A percentile compares a stretch with the other conserved stretches of the same genome.
Evolutionary conservation across 2,113 vertebrate species (phyloP).

Genomic region (Chaetorhynchus papuensis): DNA sequence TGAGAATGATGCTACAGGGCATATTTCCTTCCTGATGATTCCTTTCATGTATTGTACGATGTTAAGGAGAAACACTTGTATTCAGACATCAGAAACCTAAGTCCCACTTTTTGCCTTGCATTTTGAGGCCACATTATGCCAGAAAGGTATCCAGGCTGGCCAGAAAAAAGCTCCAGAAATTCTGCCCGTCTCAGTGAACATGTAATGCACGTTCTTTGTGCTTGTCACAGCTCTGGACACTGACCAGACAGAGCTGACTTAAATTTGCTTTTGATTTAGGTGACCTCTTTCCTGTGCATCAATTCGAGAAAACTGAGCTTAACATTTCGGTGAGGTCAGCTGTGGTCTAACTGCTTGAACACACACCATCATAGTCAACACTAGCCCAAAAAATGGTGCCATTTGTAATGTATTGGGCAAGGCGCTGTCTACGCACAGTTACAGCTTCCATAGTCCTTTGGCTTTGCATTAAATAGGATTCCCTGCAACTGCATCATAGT

Average conservation of each 20-base stretch:
- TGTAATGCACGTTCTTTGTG: accelerated
- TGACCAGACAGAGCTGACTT: not conserved
- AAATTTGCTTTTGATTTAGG: not conserved
- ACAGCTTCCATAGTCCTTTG: not conserved
- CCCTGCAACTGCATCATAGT: not conserved
- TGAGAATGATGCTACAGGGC: not conserved
- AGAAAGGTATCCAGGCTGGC: not conserved
- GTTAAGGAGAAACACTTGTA: not conserved
- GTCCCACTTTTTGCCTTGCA: not conserved
- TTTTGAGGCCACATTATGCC: not conserved
- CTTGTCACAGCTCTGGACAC: not conserved
- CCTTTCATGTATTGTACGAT: slow-evolving; percentile 14
- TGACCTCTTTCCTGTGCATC: not conserved
- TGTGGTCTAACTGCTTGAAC: not conserved
- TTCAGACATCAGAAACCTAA: not conserved
- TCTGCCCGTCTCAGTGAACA: not conserved
- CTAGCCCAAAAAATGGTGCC: not conserved
- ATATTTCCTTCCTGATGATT: slow-evolving; percentile 28
- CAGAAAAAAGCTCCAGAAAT: not conserved
- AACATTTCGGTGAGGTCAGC: not conserved
- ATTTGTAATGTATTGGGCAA: not conserved
- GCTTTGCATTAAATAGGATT: not conserved
- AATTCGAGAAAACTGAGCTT: not conserved
- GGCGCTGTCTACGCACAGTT: not conserved
- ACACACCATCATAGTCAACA: not conserved